A percentile compares a stretch with the other conserved stretches of the same genome.
phyloP scores from a whole-genome alignment of 2,113 vertebrate genomes.

The Catharus fuscescens region DNA sequence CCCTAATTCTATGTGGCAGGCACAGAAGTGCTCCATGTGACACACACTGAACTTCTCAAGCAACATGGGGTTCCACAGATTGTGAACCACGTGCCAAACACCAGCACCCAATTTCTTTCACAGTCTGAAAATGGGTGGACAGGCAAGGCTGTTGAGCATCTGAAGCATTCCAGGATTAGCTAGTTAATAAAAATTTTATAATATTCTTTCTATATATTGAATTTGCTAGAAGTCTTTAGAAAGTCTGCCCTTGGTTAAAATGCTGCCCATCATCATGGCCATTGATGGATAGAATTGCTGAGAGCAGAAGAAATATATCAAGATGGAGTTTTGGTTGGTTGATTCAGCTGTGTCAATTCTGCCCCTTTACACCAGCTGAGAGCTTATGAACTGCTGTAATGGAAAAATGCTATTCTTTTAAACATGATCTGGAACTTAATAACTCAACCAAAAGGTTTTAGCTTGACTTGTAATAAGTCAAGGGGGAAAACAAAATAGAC shows the following conservation, averaged over 20 bases:
- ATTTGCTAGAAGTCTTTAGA: neutral
- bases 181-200: neutral
- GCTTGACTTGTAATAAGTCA: neutral
- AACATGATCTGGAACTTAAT: neutral
- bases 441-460: neutral
- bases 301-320: neutral
- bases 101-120: neutral
- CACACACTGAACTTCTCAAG: neutral
- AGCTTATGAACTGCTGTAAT: neutral
- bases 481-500: neutral
- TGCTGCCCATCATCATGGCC: neutral
- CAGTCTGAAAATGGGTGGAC: neutral
- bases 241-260: neutral
- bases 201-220: neutral
- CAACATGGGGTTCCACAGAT: fast-evolving
- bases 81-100: neutral
- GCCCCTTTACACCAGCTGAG: neutral
- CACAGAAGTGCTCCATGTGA: neutral
- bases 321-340: fast-evolving
- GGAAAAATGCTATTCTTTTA: neutral
- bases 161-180: neutral
- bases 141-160: neutral
- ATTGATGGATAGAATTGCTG: neutral
- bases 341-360: neutral
- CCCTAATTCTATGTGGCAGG: neutral